These are phyloP conservation scores for Arctopsyche grandis DNA, from an alignment of 1,140 invertebrate species.

Conservation along the genomic window DNA sequence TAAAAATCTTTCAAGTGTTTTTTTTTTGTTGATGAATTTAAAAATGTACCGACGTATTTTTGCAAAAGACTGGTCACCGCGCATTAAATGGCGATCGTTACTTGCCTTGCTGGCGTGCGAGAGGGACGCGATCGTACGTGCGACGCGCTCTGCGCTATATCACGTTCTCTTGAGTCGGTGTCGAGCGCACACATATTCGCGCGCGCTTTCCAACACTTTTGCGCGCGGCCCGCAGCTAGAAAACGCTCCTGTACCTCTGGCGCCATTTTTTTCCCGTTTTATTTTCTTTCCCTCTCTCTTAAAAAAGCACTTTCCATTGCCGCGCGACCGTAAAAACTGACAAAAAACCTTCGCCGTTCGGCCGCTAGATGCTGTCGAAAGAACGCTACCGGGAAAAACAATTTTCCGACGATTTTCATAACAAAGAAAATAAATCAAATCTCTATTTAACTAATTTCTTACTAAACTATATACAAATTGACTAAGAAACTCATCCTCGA, in stretches of 20 bases:
- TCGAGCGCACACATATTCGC: slow-evolving; percentile 11
- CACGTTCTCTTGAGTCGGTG: slow-evolving; percentile 46
- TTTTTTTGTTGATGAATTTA: background rate
- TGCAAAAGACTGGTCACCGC: background rate
- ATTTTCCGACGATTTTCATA: background rate
- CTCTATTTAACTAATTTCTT: background rate
- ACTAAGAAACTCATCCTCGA: too few relatives aligned
- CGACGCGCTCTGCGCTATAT: slow-evolving; percentile 1
- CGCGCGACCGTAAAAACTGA: slow-evolving; percentile 48
- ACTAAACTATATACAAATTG: background rate
- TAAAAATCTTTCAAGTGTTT: too few relatives aligned
- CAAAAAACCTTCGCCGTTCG: slow-evolving; percentile 50
- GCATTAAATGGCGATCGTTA: slow-evolving; percentile 54
- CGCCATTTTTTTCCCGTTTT: slow-evolving; percentile 3
- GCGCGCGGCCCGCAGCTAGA: background rate
- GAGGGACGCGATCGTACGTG: slow-evolving; percentile 39
- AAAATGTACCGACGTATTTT: background rate
- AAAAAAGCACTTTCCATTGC: slow-evolving; percentile 54
- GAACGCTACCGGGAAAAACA: slow-evolving; percentile 1
- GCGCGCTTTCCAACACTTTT: slow-evolving; percentile 4
- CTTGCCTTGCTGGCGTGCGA: slow-evolving; percentile 46
- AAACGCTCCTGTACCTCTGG: too few relatives aligned
- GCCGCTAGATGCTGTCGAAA: slow-evolving; percentile 49
- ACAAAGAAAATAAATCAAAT: background rate
- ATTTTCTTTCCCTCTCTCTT: slow-evolving; percentile 51